Evolutionary conservation across 2,797 vertebrate genomes (phyloP).

Genomic region (Tarsius wallacei): DNA sequence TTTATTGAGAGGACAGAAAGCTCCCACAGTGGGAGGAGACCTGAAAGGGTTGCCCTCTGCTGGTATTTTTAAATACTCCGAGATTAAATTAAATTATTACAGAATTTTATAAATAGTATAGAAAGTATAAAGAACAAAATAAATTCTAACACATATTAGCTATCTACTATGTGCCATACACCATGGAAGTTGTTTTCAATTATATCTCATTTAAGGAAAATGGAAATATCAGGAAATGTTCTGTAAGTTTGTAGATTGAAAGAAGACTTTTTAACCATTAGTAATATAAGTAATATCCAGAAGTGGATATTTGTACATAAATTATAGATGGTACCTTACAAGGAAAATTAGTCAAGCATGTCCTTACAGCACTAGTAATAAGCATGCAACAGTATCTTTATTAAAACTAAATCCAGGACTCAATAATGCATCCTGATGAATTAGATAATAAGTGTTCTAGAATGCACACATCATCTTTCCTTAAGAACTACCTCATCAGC

Average conservation of each 20-base stretch:
- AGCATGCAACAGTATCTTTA: neutral
- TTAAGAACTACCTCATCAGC: neutral
- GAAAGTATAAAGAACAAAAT: neutral
- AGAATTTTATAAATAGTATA: neutral
- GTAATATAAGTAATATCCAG: neutral
- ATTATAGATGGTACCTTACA: neutral
- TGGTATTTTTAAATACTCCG: slow-evolving; percentile 21
- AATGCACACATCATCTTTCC: neutral
- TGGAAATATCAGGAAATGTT: neutral
- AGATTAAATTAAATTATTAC: slow-evolving; percentile 27
- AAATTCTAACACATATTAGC: neutral
- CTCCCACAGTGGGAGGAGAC: too few species aligned
- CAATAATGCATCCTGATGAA: neutral
- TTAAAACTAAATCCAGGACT: neutral
- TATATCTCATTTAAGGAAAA: neutral
- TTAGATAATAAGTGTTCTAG: neutral
- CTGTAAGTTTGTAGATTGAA: neutral
- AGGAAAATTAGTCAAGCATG: neutral
- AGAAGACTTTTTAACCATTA: neutral
- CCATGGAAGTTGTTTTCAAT: neutral
- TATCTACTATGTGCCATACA: neutral
- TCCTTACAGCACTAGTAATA: neutral
- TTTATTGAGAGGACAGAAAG: too few species aligned
- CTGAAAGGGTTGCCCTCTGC: too few species aligned
- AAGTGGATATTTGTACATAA: neutral